Evolutionary conservation across 2,888 invertebrate species (phyloP), one percentile per base, ranked within the genome.

Genomic region (Xylocampa areola): DNA sequence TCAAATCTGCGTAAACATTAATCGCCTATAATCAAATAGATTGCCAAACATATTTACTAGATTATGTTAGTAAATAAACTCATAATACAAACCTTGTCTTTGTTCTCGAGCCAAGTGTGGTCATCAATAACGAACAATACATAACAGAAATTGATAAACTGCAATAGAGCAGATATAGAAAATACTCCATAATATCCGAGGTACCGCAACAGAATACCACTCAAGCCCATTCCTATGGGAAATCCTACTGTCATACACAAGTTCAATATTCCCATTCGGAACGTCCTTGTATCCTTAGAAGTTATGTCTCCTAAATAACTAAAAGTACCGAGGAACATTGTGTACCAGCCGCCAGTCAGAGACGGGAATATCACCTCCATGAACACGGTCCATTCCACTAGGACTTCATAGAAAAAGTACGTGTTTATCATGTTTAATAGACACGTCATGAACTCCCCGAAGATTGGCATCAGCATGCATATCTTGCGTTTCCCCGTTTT

Each of bases 271-370:
- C 95, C 95, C 59, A 96, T 89, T 43, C 96, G 87, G 48, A 95
- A 89, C 0, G 96, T 96, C 74, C 96, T 94, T 2, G 92, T 92
- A 32, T 95, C 92, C 23, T 88, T 90, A 10, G 92, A 91, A 8
- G 95, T 94, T 5, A 95, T 92, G 41, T 95, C 95, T 6, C 95
- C 94, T 33, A 96, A 86, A 80, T 96, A 96, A 68, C 95, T 95
- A 82, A 95, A 95, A 45, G 95, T 87, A 0, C 95, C 94, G 35
- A 95, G 89, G 45, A 95, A 92, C 92, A 95, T 94, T 1, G 94
- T 94, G 68, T 94, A 93, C 95, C 95, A 95, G 6, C 94, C 94
- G 0, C 95, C 95, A 0, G 94, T 94, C 7, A 95, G 39, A 0
- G 95, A 87, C 0, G 94, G 93, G 44, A 94, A 94, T 70, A 95